phyloP scores from a whole-genome alignment of 1,140 invertebrate genomes.

The Sitodiplosis mosellana region DNA sequence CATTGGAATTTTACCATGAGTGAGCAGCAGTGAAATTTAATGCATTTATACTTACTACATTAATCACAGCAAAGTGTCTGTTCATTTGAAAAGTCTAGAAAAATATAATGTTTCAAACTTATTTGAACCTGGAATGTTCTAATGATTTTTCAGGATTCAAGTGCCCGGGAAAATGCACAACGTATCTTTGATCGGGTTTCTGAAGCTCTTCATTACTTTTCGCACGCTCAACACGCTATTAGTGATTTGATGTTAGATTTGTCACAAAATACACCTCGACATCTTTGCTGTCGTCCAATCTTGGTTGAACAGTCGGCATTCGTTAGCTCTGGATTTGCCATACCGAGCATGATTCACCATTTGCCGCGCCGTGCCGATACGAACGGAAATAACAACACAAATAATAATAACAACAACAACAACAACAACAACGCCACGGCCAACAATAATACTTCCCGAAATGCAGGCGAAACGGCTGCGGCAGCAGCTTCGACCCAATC shows the following conservation, averaged over 20 bases:
- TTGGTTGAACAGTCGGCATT: conserved; percentile 46
- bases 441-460: conserved; percentile 17
- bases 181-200: conserved; percentile 49
- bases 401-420: background rate
- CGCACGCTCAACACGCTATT: conserved; percentile 71
- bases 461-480: conserved; percentile 15
- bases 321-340: conserved; percentile 13
- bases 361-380: background rate
- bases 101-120: too few species aligned
- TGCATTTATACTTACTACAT: too few species aligned
- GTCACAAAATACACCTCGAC: conserved; percentile 41
- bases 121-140: background rate
- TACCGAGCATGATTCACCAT: background rate
- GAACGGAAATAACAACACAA: background rate
- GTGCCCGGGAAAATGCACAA: conserved; percentile 33
- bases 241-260: conserved; percentile 70
- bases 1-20: too few species aligned
- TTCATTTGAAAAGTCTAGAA: too few species aligned
- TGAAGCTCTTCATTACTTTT: conserved; percentile 61
- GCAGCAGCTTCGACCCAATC: conserved; percentile 12
- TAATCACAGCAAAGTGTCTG: too few species aligned
- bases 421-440: conserved; percentile 2
- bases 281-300: conserved; percentile 48
- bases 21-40: too few species aligned
- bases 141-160: conserved; percentile 21